Percentiles rank a stretch among this genome's conserved stretches.
These are phyloP conservation scores for Labia minor DNA, from an alignment of 2,888 invertebrate species.

Conservation along the genomic window DNA sequence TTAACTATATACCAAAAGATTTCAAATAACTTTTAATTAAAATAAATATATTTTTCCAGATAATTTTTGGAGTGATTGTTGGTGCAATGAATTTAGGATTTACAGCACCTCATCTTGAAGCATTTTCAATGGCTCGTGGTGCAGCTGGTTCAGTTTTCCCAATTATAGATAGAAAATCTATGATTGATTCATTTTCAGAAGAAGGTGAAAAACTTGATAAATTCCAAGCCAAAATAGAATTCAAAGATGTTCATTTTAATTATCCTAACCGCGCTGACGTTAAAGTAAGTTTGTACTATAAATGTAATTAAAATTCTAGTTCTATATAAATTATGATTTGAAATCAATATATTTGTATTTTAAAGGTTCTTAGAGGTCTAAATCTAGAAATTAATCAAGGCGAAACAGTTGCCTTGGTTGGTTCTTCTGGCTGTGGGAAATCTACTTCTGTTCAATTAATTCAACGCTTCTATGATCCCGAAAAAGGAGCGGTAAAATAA, in stretches of 20 bases:
- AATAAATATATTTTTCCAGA: too few relatives aligned
- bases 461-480: conserved; percentile 42
- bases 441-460: conserved; percentile 40
- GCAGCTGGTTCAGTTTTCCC: conserved; percentile 61
- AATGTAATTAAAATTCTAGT: too few relatives aligned
- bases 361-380: conserved; percentile 38
- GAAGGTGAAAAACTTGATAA: conserved; percentile 47
- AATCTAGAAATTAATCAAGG: conserved; percentile 28
- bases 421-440: conserved; percentile 38
- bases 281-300: conserved; percentile 37
- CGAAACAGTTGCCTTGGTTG: conserved; percentile 32
- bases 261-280: conserved; percentile 70
- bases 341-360: background rate
- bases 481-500: conserved; percentile 35
- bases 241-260: conserved; percentile 56
- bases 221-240: conserved; percentile 53
- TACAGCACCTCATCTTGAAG: conserved; percentile 62
- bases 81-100: conserved; percentile 69
- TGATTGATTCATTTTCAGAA: conserved; percentile 55
- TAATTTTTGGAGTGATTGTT: conserved; percentile 67
- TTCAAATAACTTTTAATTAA: too few relatives aligned
- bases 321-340: background rate
- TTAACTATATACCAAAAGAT: too few relatives aligned
- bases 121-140: conserved; percentile 56
- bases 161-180: conserved; percentile 60